These are phyloP conservation scores for Todiramphus saurophagus DNA, from an alignment of 2,113 vertebrate genomes.

Conservation along the genomic window DNA sequence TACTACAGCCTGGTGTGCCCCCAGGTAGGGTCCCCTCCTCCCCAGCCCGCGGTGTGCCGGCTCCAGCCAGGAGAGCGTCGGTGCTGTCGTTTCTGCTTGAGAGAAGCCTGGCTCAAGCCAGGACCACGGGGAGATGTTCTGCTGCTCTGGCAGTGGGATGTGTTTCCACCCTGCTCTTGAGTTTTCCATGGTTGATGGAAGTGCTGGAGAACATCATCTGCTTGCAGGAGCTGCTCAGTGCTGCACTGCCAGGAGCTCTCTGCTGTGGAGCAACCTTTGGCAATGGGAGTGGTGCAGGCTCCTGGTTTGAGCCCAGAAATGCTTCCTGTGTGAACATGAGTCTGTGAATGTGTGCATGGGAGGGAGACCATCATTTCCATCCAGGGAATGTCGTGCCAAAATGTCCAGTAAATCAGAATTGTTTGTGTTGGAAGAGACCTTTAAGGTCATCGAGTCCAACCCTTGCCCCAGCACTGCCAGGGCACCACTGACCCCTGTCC, in stretches of 20 bases:
- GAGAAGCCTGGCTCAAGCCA: background rate
- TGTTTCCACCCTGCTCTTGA: background rate
- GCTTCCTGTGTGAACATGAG: accelerated
- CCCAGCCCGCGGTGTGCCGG: background rate
- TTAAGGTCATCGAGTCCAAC: no score
- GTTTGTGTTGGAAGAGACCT: background rate
- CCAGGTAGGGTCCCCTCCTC: slow-evolving; percentile 77
- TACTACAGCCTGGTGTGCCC: slow-evolving; percentile 89
- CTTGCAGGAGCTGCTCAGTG: accelerated
- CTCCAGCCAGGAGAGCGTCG: background rate
- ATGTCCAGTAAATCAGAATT: background rate
- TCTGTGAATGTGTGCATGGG: background rate
- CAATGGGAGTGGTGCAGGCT: background rate
- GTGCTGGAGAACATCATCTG: background rate
- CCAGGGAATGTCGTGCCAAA: background rate
- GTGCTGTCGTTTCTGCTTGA: background rate
- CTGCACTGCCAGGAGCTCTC: background rate
- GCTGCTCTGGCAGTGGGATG: accelerated
- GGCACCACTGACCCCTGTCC: no score
- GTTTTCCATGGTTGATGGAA: background rate
- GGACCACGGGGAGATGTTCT: accelerated
- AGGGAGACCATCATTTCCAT: background rate
- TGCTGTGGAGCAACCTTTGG: background rate
- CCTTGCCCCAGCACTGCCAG: no score
- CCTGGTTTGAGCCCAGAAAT: background rate